phyloP scores from a whole-genome alignment of 2,888 invertebrate genomes.

The Perizoma affinitatum region DNA sequence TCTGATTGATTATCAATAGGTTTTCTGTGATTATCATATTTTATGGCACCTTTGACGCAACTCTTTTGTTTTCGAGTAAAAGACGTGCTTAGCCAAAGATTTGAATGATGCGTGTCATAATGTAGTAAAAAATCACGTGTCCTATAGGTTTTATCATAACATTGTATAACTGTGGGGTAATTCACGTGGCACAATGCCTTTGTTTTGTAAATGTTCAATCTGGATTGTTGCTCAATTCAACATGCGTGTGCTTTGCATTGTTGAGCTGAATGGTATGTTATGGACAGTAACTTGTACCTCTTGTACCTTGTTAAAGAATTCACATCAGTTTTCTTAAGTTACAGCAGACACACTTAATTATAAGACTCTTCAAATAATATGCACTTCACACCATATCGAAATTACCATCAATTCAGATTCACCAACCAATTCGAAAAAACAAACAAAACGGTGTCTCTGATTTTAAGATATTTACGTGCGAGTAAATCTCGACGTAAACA shows the following conservation, averaged over 20 bases:
- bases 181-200: slow-evolving; percentile 48
- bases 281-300: neutral
- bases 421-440: no score
- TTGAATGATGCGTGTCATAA: slow-evolving; percentile 27
- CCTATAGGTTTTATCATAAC: slow-evolving; percentile 29
- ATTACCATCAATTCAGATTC: no score
- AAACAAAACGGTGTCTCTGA: no score
- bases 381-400: no score
- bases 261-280: slow-evolving; percentile 14
- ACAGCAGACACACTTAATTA: no score
- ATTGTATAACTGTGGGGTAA: slow-evolving; percentile 44
- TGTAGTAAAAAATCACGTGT: slow-evolving; percentile 32
- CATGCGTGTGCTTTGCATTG: slow-evolving; percentile 30
- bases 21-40: neutral
- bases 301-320: neutral
- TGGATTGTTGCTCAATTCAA: slow-evolving; percentile 45
- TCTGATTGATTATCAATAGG: slow-evolving; percentile 5
- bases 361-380: no score
- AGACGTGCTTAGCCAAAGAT: slow-evolving; percentile 10
- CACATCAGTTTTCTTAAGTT: neutral
- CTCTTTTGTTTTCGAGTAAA: slow-evolving; percentile 11
- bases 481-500: no score
- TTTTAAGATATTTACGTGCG: no score
- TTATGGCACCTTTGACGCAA: slow-evolving; percentile 15
- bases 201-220: slow-evolving; percentile 47